phyloP scores from a whole-genome alignment of 2,888 invertebrate genomes.

The Desoria tigrina region DNA sequence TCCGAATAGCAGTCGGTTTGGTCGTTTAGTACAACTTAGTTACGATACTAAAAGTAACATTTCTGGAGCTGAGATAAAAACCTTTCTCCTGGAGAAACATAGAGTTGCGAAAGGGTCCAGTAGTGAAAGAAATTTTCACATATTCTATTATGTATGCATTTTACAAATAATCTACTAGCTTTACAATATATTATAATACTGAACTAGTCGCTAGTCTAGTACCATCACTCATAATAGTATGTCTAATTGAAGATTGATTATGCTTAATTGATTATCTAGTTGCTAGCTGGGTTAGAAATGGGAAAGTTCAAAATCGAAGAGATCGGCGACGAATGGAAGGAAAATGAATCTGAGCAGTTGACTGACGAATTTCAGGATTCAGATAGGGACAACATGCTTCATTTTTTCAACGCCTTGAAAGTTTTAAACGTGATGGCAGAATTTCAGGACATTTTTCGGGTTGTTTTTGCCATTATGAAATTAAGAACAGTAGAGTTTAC shows the following conservation, averaged over 20 bases:
- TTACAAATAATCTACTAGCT: not conserved
- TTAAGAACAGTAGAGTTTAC: conserved; percentile 37
- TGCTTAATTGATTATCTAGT: conserved; percentile 3
- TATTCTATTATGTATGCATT: conserved; percentile 47
- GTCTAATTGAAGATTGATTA: too few relatives aligned
- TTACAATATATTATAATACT: not conserved
- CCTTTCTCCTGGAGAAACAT: conserved; percentile 50
- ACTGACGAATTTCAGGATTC: conserved; percentile 19
- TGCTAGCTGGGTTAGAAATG: conserved; percentile 20
- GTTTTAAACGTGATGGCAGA: conserved; percentile 27
- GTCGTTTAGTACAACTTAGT: conserved; percentile 45
- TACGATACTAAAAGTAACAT: conserved; percentile 35
- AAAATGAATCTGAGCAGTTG: conserved; percentile 1
- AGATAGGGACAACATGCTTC: conserved; percentile 20
- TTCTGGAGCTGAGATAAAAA: conserved; percentile 45
- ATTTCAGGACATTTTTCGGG: conserved; percentile 31
- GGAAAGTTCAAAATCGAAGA: conserved; percentile 21
- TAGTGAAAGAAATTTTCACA: conserved; percentile 49
- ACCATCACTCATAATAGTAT: too few relatives aligned
- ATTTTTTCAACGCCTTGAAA: conserved; percentile 23
- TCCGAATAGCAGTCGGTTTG: conserved; percentile 50
- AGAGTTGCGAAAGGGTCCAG: conserved; percentile 42
- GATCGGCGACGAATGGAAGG: conserved; percentile 10
- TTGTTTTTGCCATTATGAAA: conserved; percentile 41
- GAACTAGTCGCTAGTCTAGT: too few relatives aligned